Evolutionary conservation across 2,888 invertebrate species (phyloP).

Genomic region (Ypsolopha sequella): DNA sequence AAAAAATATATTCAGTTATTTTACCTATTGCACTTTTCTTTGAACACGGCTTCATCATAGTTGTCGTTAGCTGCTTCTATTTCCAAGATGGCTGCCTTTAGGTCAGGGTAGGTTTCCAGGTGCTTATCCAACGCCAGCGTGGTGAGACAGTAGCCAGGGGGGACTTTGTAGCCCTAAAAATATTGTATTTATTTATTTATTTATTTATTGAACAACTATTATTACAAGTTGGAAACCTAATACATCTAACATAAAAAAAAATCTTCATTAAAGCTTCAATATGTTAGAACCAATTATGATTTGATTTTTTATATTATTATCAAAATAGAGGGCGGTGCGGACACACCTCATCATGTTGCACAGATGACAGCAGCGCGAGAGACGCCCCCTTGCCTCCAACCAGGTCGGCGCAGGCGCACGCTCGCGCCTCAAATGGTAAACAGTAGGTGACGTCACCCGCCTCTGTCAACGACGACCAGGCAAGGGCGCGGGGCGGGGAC

Average conservation of each 20-base stretch:
- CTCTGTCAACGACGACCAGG: constrained; percentile 28
- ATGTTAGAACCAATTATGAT: no score
- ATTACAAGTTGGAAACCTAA: no score
- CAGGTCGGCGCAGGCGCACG: constrained; percentile 63
- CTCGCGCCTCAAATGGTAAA: constrained; percentile 48
- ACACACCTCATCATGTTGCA: constrained; percentile 20
- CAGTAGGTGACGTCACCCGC: constrained; percentile 38
- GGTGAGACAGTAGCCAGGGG: constrained; percentile 80
- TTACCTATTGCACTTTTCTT: constrained; percentile 59
- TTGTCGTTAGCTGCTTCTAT: constrained; percentile 65
- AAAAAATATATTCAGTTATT: constrained; percentile 1
- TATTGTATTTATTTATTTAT: background rate
- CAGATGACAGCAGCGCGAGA: constrained; percentile 71
- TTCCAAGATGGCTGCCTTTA: constrained; percentile 55
- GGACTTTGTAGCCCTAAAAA: constrained; percentile 70
- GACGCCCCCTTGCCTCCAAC: constrained; percentile 88
- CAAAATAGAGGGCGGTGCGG: no score
- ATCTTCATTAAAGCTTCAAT: no score
- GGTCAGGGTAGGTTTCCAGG: constrained; percentile 47
- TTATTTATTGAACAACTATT: no score
- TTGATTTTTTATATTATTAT: no score
- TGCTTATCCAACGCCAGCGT: constrained; percentile 72
- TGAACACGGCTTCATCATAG: constrained; percentile 53
- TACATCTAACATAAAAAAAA: no score
- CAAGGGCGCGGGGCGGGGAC: constrained; percentile 24